A percentile compares a stretch with the other conserved stretches of the same genome.
Conservation (phyloP, 2,797 vertebrate genomes). For the Tapera naevia region DNA sequence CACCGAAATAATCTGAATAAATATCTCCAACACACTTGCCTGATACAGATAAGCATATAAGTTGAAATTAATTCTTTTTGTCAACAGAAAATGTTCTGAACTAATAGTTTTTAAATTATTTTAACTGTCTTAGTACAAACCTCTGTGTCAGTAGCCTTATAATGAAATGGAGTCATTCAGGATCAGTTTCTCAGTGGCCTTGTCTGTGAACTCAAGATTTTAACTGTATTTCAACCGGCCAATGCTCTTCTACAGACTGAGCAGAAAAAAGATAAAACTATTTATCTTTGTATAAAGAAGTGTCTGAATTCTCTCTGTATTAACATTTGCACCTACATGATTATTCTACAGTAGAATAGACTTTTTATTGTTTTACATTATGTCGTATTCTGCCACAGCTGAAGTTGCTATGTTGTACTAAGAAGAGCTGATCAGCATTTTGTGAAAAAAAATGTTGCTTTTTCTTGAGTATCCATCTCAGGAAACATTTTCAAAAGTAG, state of each 20-base stretch:
- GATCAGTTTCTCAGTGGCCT: neutral
- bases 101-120: neutral
- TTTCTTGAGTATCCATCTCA: neutral
- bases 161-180: neutral
- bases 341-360: neutral
- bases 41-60: neutral
- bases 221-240: neutral
- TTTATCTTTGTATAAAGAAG: neutral
- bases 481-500: neutral
- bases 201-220: neutral
- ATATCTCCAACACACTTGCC: neutral
- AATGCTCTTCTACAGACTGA: neutral
- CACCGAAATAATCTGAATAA: neutral
- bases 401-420: neutral
- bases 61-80: neutral
- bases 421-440: neutral
- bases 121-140: neutral
- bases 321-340: neutral
- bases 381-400: neutral
- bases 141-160: neutral
- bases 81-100: neutral
- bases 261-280: neutral
- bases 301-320: neutral
- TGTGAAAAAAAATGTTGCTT: neutral
- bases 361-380: neutral